Base-by-base conservation (phyloP, 2,797 vertebrate species). In the Cryptoprocta ferox region DNA sequence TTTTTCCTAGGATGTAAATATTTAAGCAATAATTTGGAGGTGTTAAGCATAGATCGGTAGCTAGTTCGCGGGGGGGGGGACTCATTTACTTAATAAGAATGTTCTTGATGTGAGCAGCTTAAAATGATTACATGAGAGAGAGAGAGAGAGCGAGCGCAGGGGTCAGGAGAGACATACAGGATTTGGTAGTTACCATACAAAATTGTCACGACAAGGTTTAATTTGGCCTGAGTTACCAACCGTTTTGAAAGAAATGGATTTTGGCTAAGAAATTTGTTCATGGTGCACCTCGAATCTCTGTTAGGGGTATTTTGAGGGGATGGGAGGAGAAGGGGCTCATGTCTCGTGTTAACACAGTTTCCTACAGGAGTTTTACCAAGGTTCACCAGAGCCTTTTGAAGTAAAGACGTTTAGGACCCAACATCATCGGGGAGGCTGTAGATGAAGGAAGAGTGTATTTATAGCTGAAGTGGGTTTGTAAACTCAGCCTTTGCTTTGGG, bases 401-500 rank as follows among this genome's bases (percentile, higher is more conserved):
- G 71, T 88, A 92, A 89, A 79, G 37, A 93, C 76, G 59, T 91
- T 93, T 76, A 75, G 28, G 94, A 92, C 96, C 45, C 92, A 68
- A 93, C 86, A 96, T 68, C 48, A 24, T 93, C 3, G 0, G 28
- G 37, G 76, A 85, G 50, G 82, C 28, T 79, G 28, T 48, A 91
- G 63, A 92, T 78, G 39, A 93, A 71, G 30, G 39, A 87, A 35
- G 78, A 97, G 96, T 96, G 96, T 86, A 98, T 95, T 97, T 97
- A 75, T 75, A 96, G 91, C 85, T 82, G 82, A 95, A 97, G 75
- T 91, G 96, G 91, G 97, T 98, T 97, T 97, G 96, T 96, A 98
- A 98, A 98, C 96, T 97, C 95, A 96, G 81, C 95, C 92, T 97
- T 93, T 97, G 97, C 91, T 97, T 97, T 96, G 96, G 92, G 92